A percentile compares a stretch with the other conserved stretches of the same genome.
These are phyloP conservation scores for Hetaerina americana DNA, from an alignment of 1,140 invertebrate species.

Conservation along the genomic window DNA sequence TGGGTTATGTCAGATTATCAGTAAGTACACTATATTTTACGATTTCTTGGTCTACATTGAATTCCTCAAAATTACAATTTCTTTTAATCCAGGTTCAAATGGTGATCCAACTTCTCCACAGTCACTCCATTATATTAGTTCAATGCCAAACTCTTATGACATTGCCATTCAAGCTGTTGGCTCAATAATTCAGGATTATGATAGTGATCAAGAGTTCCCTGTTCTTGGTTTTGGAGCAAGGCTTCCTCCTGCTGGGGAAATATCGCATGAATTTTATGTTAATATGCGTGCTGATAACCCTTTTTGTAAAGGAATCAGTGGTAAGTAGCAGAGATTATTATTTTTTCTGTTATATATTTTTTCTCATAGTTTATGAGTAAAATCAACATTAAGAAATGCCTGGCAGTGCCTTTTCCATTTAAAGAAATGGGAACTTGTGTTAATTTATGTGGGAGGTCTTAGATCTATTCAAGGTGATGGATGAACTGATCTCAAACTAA, in stretches of 20 bases:
- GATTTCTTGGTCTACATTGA: too few relatives aligned
- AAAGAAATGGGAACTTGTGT: too few relatives aligned
- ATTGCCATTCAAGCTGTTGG: conserved; percentile 43
- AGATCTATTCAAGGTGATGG: too few relatives aligned
- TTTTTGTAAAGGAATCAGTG: conserved; percentile 35
- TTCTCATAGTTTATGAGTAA: too few relatives aligned
- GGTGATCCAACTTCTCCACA: conserved; percentile 38
- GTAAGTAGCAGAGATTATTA: conserved; percentile 5
- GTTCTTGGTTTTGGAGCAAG: conserved; percentile 41
- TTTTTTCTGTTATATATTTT: too few relatives aligned
- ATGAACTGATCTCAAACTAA: too few relatives aligned
- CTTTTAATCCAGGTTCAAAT: conserved; percentile 40
- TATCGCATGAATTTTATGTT: conserved; percentile 45
- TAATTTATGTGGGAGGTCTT: too few relatives aligned
- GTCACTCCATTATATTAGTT: conserved; percentile 42
- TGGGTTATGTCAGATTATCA: too few relatives aligned
- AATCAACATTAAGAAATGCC: too few relatives aligned
- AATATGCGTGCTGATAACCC: conserved; percentile 43
- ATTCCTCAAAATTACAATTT: too few relatives aligned
- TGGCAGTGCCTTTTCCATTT: too few relatives aligned
- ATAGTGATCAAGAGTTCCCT: conserved; percentile 39
- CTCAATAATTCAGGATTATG: conserved; percentile 51
- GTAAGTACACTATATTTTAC: too few relatives aligned
- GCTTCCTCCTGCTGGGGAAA: conserved; percentile 34
- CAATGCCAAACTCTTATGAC: conserved; percentile 39